These are phyloP conservation scores for Colletes gigas DNA, from an alignment of 1,140 invertebrate species.

Conservation along the genomic window DNA sequence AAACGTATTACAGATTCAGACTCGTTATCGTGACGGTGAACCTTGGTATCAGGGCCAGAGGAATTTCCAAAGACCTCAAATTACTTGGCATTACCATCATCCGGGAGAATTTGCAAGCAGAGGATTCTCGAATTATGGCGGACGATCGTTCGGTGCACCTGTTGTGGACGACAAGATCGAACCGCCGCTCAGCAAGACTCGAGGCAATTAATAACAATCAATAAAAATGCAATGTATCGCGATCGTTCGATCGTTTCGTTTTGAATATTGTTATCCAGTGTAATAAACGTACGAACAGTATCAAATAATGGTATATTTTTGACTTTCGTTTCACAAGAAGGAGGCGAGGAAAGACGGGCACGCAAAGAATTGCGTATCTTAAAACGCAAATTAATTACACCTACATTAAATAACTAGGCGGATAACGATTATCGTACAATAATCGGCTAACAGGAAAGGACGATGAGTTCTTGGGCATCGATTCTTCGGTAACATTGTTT, in stretches of 20 bases:
- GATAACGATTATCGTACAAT: neutral
- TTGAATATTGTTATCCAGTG: neutral
- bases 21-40: constrained; percentile 32
- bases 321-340: constrained; percentile 1
- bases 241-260: neutral
- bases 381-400: neutral
- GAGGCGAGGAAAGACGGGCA: neutral
- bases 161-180: constrained; percentile 69
- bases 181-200: constrained; percentile 63
- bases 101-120: neutral
- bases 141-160: neutral
- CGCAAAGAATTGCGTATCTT: neutral
- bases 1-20: constrained; percentile 42
- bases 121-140: constrained; percentile 9
- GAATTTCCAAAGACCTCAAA: constrained; percentile 21
- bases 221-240: neutral
- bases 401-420: constrained; percentile 22
- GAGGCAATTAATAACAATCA: constrained; percentile 26
- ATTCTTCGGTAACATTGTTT: too few relatives aligned
- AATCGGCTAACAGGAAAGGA: neutral
- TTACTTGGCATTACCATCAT: constrained; percentile 5
- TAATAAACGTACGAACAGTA: constrained; percentile 14
- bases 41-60: constrained; percentile 35
- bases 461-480: neutral
- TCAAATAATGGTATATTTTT: constrained; percentile 13